These are phyloP conservation scores for Pandemis corylana DNA, from an alignment of 2,888 invertebrate genomes.

Conservation along the genomic window DNA sequence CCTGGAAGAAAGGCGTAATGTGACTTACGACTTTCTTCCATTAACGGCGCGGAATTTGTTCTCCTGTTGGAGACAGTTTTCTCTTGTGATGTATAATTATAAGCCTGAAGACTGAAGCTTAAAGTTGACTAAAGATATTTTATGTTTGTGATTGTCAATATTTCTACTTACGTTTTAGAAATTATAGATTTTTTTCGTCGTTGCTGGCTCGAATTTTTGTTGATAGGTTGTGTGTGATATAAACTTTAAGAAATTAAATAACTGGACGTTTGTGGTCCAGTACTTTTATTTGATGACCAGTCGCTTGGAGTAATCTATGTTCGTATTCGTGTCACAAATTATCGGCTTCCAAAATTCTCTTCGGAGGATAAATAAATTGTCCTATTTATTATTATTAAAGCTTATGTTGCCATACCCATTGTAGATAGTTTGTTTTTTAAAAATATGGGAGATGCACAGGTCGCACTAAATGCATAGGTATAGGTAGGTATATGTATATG, in stretches of 20 bases:
- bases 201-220: background rate
- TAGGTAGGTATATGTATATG: background rate
- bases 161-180: background rate
- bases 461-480: background rate
- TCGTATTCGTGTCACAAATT: background rate
- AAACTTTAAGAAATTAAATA: background rate
- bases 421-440: background rate
- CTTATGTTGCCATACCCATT: conserved; percentile 1
- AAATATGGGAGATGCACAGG: background rate
- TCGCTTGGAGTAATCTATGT: background rate
- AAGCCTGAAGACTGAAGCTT: conserved; percentile 71
- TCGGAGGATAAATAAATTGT: background rate
- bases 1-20: too few relatives aligned
- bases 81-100: conserved; percentile 46
- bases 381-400: background rate
- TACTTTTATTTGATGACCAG: background rate
- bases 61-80: background rate
- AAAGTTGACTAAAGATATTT: conserved; percentile 47
- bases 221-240: background rate
- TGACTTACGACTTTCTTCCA: too few relatives aligned
- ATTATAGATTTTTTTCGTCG: background rate
- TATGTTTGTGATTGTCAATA: conserved; percentile 6
- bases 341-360: background rate
- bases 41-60: background rate
- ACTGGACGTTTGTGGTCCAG: background rate